These are phyloP conservation scores for Oostethus manadensis DNA, from an alignment of 2,113 vertebrate genomes.

Conservation along the genomic window DNA sequence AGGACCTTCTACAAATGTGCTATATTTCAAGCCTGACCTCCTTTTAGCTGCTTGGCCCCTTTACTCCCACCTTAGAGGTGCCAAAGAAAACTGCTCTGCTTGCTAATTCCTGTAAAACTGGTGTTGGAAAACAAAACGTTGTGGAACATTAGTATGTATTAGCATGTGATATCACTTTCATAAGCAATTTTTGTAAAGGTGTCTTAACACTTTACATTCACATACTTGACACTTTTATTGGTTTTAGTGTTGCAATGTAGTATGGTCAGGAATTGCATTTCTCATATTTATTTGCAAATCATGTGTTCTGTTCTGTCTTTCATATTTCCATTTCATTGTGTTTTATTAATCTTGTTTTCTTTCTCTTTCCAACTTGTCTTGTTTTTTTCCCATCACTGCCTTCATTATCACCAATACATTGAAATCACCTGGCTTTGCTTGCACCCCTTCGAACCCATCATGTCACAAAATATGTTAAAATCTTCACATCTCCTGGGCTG, in stretches of 20 bases:
- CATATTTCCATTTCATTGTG: conserved; percentile 52
- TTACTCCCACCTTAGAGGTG: neutral
- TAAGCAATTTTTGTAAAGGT: too few relatives aligned
- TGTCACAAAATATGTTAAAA: conserved; percentile 6
- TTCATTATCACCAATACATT: conserved; percentile 38
- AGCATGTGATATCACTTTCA: neutral
- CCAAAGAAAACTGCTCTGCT: conserved; percentile 1
- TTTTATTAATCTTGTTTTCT: conserved; percentile 60
- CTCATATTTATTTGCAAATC: neutral
- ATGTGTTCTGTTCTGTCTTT: conserved; percentile 34
- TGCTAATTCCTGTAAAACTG: neutral
- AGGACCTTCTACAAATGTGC: neutral
- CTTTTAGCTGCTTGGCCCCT: too few relatives aligned
- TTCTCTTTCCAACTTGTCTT: conserved; percentile 49
- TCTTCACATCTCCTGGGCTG: conserved; percentile 17
- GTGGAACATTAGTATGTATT: neutral
- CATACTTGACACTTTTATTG: too few relatives aligned
- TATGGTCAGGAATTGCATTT: neutral
- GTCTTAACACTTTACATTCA: neutral
- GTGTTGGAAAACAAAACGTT: too few relatives aligned
- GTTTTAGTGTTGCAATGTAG: too few relatives aligned
- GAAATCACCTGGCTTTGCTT: conserved; percentile 36
- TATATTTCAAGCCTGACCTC: neutral
- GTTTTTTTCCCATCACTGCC: conserved; percentile 39
- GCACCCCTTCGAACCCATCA: conserved; percentile 12